phyloP scores from a whole-genome alignment of 2,113 vertebrate genomes.

The Synodontis membranacea region DNA sequence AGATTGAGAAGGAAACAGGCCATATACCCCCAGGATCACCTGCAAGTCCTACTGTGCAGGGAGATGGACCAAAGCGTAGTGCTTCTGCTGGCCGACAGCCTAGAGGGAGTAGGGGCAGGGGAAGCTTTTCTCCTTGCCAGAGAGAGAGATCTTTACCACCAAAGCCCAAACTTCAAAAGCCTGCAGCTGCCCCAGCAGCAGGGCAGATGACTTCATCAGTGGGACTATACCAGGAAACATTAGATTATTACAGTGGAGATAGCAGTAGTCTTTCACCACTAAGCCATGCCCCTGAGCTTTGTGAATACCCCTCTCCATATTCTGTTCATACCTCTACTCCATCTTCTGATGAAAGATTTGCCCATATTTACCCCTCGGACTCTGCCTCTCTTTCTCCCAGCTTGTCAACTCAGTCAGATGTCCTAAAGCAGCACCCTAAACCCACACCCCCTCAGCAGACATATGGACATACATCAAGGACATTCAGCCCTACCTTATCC shows the following conservation, averaged over 20 bases:
- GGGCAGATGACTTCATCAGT: conserved; percentile 59
- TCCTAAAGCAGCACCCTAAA: conserved; percentile 82
- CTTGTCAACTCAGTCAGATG: conserved; percentile 79
- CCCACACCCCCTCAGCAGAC: conserved; percentile 81
- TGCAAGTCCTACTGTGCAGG: conserved; percentile 81
- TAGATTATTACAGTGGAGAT: conserved; percentile 97
- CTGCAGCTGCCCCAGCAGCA: conserved; percentile 74
- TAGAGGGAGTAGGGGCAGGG: conserved; percentile 78
- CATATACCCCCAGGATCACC: conserved; percentile 81
- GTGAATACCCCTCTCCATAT: conserved; percentile 94
- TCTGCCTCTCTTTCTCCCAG: conserved; percentile 83
- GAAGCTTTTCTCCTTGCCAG: conserved; percentile 83
- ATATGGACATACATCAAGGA: conserved; percentile 77
- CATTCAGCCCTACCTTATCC: conserved; percentile 92
- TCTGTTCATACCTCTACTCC: conserved; percentile 95
- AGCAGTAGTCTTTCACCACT: conserved; percentile 94
- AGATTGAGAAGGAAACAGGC: conserved; percentile 78
- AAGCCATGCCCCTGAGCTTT: conserved; percentile 87
- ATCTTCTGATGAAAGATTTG: conserved; percentile 89
- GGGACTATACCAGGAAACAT: conserved; percentile 85
- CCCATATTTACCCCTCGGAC: conserved; percentile 90
- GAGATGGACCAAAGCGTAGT: conserved; percentile 82
- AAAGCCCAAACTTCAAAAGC: conserved; percentile 80
- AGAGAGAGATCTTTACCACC: conserved; percentile 82
- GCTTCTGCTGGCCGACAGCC: conserved; percentile 83